A percentile compares a stretch with the other conserved stretches of the same genome.
Evolutionary conservation across 2,888 invertebrate species (phyloP).

Genomic region (Catocala sponsa): DNA sequence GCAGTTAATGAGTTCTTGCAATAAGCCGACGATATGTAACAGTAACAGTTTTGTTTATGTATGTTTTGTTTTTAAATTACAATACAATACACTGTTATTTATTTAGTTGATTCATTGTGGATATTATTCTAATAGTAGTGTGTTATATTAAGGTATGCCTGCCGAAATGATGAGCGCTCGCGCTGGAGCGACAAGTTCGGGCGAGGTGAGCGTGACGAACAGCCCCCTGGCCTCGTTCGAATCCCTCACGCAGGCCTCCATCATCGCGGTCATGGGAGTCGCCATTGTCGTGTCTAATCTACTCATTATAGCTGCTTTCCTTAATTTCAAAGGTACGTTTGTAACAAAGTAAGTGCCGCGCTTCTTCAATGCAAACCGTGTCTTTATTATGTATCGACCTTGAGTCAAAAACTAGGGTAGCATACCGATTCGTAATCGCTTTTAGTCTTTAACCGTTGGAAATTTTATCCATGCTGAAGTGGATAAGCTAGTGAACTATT

Average conservation of each 20-base stretch:
- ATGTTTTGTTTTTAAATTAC: too few relatives aligned
- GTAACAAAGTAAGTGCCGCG: too few relatives aligned
- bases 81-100: neutral
- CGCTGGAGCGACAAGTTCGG: constrained; percentile 57
- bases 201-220: constrained; percentile 78
- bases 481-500: constrained; percentile 44
- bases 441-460: constrained; percentile 36
- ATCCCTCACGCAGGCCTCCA: constrained; percentile 94
- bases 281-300: constrained; percentile 96
- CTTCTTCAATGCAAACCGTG: too few relatives aligned
- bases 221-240: constrained; percentile 77
- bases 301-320: constrained; percentile 96
- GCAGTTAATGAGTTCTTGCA: too few relatives aligned
- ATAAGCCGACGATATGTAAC: too few relatives aligned
- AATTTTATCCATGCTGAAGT: constrained; percentile 41
- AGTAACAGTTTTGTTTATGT: too few relatives aligned
- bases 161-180: constrained; percentile 72
- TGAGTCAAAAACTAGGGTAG: constrained; percentile 24
- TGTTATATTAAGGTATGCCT: constrained; percentile 65
- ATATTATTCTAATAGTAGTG: neutral
- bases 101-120: neutral
- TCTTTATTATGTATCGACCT: constrained; percentile 16
- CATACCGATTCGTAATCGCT: constrained; percentile 36
- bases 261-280: constrained; percentile 96
- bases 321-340: constrained; percentile 94